Percentiles rank a stretch among this genome's conserved stretches.
Conservation (phyloP, 1,140 invertebrate genomes). For the Lamellibrachia luymesi region DNA sequence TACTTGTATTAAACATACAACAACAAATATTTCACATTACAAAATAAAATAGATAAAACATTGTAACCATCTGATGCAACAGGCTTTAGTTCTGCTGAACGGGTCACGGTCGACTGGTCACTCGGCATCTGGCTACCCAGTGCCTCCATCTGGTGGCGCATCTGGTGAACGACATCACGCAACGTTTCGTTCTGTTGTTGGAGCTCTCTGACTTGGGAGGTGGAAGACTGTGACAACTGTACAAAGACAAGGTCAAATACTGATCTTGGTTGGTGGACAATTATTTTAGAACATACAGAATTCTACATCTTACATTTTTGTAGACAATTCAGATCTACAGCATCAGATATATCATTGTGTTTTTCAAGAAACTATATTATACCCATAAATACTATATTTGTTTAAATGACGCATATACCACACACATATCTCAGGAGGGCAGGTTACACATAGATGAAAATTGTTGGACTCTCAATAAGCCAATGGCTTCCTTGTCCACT, state of each 20-base stretch:
- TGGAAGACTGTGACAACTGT: constrained; percentile 8
- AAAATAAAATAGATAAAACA: not conserved
- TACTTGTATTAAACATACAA: not conserved
- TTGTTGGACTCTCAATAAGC: too few species aligned
- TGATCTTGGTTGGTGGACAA: not conserved
- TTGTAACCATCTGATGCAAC: not conserved
- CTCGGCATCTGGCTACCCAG: constrained; percentile 22
- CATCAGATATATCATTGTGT: too few species aligned
- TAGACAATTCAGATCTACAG: too few species aligned
- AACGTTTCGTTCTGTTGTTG: constrained; percentile 48
- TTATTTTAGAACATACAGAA: not conserved
- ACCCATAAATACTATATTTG: too few species aligned
- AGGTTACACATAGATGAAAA: not conserved
- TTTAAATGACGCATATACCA: too few species aligned
- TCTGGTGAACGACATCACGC: constrained; percentile 45
- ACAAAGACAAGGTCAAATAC: not conserved
- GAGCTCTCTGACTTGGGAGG: constrained; percentile 32
- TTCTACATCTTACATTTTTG: not conserved
- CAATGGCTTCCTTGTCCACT: too few species aligned
- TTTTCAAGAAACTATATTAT: too few species aligned
- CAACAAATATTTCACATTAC: not conserved
- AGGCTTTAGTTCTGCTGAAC: not conserved
- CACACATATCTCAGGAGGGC: too few species aligned
- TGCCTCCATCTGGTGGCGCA: constrained; percentile 53
- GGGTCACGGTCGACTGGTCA: not conserved